phyloP scores from a whole-genome alignment of 2,888 invertebrate species.

The Nowickia ferox region DNA sequence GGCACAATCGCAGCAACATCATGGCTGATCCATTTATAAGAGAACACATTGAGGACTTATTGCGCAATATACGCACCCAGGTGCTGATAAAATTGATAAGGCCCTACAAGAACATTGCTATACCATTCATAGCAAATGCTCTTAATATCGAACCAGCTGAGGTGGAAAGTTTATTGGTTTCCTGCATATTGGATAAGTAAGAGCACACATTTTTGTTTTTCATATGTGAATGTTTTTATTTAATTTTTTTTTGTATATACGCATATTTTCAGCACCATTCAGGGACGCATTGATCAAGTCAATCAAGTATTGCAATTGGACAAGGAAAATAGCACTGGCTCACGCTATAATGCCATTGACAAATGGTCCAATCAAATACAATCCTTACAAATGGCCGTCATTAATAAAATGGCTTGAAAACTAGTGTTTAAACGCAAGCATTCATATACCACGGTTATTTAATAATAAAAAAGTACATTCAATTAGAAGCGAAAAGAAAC shows the following conservation, averaged over 20 bases:
- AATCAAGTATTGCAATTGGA: constrained; percentile 96
- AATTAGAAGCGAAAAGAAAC: background rate
- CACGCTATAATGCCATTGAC: constrained; percentile 95
- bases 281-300: constrained; percentile 95
- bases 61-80: constrained; percentile 98
- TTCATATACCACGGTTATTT: constrained; percentile 11
- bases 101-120: constrained; percentile 98
- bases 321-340: constrained; percentile 90
- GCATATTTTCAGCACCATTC: constrained; percentile 87
- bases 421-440: constrained; percentile 31
- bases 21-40: constrained; percentile 99
- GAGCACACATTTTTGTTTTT: constrained; percentile 75
- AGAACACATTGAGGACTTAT: constrained; percentile 98
- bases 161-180: constrained; percentile 97
- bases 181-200: constrained; percentile 98
- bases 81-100: constrained; percentile 98
- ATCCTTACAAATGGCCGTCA: constrained; percentile 93
- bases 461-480: background rate
- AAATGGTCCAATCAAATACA: constrained; percentile 97
- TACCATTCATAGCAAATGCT: constrained; percentile 98
- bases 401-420: constrained; percentile 94
- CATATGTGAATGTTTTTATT: background rate
- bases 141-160: constrained; percentile 96
- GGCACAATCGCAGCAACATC: constrained; percentile 96
- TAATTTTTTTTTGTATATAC: background rate